phyloP scores from a whole-genome alignment of 1,140 invertebrate genomes.

The Diploscapter pachys region DNA sequence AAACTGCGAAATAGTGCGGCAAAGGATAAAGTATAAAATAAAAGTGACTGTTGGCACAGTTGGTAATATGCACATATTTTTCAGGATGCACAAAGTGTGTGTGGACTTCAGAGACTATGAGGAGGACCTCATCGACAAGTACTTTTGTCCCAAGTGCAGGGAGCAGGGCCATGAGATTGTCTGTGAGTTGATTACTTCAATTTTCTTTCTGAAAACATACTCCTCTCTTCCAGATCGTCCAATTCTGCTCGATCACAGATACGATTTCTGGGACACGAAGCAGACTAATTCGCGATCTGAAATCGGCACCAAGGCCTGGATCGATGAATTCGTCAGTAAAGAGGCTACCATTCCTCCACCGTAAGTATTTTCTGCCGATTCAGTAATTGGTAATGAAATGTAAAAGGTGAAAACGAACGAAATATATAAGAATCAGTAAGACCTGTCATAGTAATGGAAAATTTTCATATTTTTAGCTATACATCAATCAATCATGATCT shows the following conservation, averaged over 20 bases:
- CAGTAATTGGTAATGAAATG: too few species aligned
- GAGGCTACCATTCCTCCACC: slow-evolving; percentile 17
- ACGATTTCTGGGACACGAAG: background rate
- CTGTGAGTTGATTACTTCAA: slow-evolving; percentile 1
- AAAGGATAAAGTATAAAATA: too few species aligned
- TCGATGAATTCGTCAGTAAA: slow-evolving; percentile 9
- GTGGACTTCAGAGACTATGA: slow-evolving; percentile 37
- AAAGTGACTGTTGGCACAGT: too few species aligned
- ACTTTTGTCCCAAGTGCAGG: slow-evolving; percentile 28
- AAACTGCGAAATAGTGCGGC: too few species aligned
- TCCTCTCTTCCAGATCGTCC: too few species aligned
- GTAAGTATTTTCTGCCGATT: slow-evolving; percentile 3
- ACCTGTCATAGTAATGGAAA: too few species aligned
- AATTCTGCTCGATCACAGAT: slow-evolving; percentile 6
- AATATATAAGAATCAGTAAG: too few species aligned
- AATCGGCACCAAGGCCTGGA: slow-evolving; percentile 29
- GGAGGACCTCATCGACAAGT: slow-evolving; percentile 31
- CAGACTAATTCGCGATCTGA: slow-evolving; percentile 11
- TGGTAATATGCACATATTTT: too few species aligned
- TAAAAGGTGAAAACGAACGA: too few species aligned
- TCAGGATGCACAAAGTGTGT: background rate
- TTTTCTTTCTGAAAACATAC: background rate
- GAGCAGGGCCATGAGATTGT: background rate
- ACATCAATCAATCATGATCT: too few species aligned
- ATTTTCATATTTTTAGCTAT: too few species aligned